phyloP scores from a whole-genome alignment of 1,140 invertebrate species.

The Trinorchestia longiramus region DNA sequence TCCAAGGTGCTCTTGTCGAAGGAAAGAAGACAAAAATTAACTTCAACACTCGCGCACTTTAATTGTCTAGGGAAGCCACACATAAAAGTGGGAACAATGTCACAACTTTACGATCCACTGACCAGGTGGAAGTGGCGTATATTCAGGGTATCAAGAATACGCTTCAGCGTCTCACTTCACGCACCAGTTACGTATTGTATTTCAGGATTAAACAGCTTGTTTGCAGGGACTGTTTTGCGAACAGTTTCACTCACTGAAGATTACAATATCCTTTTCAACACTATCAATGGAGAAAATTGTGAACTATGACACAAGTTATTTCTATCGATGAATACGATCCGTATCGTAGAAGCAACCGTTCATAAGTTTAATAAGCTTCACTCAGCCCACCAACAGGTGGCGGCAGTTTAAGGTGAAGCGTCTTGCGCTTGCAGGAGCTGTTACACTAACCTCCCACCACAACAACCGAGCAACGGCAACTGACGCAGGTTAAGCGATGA shows the following conservation, averaged over 20 bases:
- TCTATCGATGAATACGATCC: neutral
- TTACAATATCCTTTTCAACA: neutral
- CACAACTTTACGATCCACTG: neutral
- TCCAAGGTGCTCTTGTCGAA: neutral
- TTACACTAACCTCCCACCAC: neutral
- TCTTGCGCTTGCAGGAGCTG: neutral
- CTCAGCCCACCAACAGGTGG: neutral
- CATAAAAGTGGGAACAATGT: neutral
- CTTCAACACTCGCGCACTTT: neutral
- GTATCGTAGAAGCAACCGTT: conserved; percentile 6
- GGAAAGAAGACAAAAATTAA: neutral
- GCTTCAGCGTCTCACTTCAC: neutral
- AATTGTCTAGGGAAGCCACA: neutral
- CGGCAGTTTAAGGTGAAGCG: neutral
- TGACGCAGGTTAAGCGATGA: neutral
- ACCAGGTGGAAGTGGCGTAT: neutral
- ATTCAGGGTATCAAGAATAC: neutral
- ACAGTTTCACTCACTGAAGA: neutral
- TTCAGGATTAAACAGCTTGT: neutral
- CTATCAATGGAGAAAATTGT: neutral
- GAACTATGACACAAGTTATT: neutral
- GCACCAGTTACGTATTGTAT: too few species aligned
- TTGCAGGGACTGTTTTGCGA: neutral
- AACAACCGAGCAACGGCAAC: conserved; percentile 40
- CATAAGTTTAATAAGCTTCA: neutral